phyloP scores from a whole-genome alignment of 2,113 vertebrate genomes.

The Smithornis capensis region DNA sequence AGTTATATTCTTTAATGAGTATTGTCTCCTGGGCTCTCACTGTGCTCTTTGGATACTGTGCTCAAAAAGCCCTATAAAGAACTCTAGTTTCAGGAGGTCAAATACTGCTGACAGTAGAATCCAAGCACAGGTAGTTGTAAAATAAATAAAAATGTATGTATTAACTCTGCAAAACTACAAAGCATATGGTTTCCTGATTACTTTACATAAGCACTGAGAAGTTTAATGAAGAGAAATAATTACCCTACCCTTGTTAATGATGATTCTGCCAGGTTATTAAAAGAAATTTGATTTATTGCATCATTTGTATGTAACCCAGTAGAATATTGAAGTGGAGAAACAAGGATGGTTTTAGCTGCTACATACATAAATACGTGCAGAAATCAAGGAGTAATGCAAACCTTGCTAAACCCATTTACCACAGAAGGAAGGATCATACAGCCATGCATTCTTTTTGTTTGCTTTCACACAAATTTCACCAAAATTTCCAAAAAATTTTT shows the following conservation, averaged over 20 bases:
- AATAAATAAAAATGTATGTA: neutral
- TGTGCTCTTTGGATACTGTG: neutral
- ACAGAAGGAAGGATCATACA: neutral
- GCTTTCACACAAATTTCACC: too few relatives aligned
- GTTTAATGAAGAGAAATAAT: neutral
- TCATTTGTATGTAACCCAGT: neutral
- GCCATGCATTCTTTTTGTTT: neutral
- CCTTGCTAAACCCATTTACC: neutral
- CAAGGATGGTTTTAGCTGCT: neutral
- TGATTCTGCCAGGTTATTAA: neutral
- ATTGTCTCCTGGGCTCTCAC: neutral
- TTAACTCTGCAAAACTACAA: neutral
- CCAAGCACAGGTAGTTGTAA: neutral
- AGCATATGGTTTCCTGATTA: neutral
- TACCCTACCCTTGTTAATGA: neutral
- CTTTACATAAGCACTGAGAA: neutral
- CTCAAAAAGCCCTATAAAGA: neutral
- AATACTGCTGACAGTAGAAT: neutral
- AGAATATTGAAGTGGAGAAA: neutral
- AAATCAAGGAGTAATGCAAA: neutral
- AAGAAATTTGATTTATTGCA: neutral
- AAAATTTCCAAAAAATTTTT: neutral
- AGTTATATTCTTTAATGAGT: neutral
- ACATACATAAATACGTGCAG: fast-evolving
- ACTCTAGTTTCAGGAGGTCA: fast-evolving